Conservation (phyloP, 2,888 invertebrate genomes). For the Sphecodes monilicornis region DNA sequence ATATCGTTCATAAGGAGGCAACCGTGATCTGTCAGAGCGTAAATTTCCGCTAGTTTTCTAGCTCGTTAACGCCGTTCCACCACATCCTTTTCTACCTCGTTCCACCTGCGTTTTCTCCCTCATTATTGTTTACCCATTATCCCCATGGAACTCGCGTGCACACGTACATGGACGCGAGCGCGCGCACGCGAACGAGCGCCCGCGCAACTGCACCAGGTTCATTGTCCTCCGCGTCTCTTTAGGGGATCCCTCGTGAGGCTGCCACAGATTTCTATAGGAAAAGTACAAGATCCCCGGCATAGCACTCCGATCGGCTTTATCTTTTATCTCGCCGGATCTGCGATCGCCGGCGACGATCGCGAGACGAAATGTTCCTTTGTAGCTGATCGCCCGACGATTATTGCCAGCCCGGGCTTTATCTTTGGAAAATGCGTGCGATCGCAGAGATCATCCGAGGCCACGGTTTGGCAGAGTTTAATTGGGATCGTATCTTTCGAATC, state of each 20-base stretch:
- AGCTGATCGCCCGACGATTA: neutral
- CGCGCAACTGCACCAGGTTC: constrained; percentile 40
- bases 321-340: neutral
- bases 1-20: constrained; percentile 62
- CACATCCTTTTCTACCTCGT: constrained; percentile 54
- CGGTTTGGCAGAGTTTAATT: neutral
- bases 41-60: constrained; percentile 73
- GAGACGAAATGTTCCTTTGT: neutral
- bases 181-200: constrained; percentile 3
- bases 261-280: constrained; percentile 15
- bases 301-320: neutral
- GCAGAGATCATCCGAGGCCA: neutral
- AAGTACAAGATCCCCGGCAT: constrained; percentile 1
- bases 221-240: constrained; percentile 59
- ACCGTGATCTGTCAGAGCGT: constrained; percentile 69
- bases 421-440: neutral
- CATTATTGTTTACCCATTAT: constrained; percentile 67
- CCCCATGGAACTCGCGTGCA: constrained; percentile 50
- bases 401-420: neutral
- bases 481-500: neutral
- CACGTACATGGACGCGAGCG: neutral
- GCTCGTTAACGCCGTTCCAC: constrained; percentile 70
- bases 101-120: constrained; percentile 62
- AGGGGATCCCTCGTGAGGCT: constrained; percentile 49
- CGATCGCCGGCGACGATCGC: neutral